Percentiles rank a stretch among this genome's conserved stretches.
phyloP scores from a whole-genome alignment of 2,888 invertebrate genomes.

The Drosophila buzzatii region DNA sequence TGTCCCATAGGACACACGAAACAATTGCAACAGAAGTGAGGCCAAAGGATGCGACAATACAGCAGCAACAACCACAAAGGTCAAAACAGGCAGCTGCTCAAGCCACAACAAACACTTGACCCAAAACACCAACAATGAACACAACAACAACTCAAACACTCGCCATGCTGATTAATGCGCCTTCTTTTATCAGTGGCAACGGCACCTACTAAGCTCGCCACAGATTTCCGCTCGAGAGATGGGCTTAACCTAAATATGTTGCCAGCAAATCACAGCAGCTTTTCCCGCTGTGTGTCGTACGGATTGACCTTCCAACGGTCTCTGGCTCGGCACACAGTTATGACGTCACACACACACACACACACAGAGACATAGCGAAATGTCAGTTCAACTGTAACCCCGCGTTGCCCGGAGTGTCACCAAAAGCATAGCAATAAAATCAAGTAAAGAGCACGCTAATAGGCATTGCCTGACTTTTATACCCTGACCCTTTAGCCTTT shows the following conservation, averaged over 20 bases:
- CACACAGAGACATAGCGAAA: constrained; percentile 22
- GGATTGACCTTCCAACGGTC: constrained; percentile 61
- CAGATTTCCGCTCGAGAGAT: constrained; percentile 35
- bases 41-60: constrained; percentile 22
- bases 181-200: constrained; percentile 13
- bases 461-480: not conserved
- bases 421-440: constrained; percentile 14
- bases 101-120: constrained; percentile 44
- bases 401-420: constrained; percentile 21
- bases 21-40: constrained; percentile 30
- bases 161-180: constrained; percentile 48
- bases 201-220: constrained; percentile 41
- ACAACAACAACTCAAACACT: constrained; percentile 5
- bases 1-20: constrained; percentile 31
- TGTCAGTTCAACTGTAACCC: constrained; percentile 54
- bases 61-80: constrained; percentile 19
- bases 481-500: not conserved
- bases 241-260: constrained; percentile 71
- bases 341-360: constrained; percentile 63
- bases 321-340: constrained; percentile 15
- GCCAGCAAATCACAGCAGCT: constrained; percentile 43
- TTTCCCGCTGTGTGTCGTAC: constrained; percentile 37
- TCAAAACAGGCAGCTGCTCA: constrained; percentile 18
- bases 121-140: constrained; percentile 36
- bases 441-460: constrained; percentile 1